Base-by-base conservation (phyloP, 2,888 invertebrate species). In the Gastracanthus pulcherrimus region DNA sequence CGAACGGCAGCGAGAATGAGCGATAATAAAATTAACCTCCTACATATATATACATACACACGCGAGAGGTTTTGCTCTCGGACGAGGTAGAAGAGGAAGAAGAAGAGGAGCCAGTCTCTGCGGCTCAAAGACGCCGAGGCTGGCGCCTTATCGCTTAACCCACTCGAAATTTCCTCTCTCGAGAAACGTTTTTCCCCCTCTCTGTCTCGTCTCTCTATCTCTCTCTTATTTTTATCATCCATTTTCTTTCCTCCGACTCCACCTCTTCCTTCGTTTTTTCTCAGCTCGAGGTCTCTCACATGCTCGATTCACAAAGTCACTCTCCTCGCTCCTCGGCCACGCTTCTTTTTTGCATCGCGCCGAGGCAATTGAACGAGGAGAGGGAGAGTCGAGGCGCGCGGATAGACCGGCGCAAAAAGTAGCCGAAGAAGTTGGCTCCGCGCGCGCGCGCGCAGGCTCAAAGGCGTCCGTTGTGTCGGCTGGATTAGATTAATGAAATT, bases 21-120 rank as follows among this genome's bases (percentile, higher is more conserved):
- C 77, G 77, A 69, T 81, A 81, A 81, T 77, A 69, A 81, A 81
- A 81, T 81, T 77, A 81, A 74, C 72, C 76, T 64, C 45, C 34
- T 23, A 9, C 26, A 55, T 9, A 58, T 19, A 31, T 23, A 16
- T 19, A 23, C 11, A 38, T 13, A 29, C 11, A n/a, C 29, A 29
- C 58, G 36, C n/a, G 62, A 58, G 38, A 19, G 2, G 23, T n/a
- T 29, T n/a, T 29, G 9, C 62, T n/a, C n/a, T n/a, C n/a, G n/a
- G n/a, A n/a, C n/a, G n/a, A n/a, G n/a, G n/a, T n/a, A n/a, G n/a
- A n/a, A n/a, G n/a, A n/a, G n/a, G n/a, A n/a, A n/a, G n/a, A n/a
- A n/a, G 16, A 41, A 13, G 41, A 41, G 16, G 41, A 41, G 41
- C 41, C 41, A 41, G 41, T 9, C 16, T n/a, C n/a, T 26, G 11